Evolutionary conservation across 2,113 vertebrate species (phyloP), one percentile per base, ranked within the genome.

Genomic region (Triplophysa tibetana): DNA sequence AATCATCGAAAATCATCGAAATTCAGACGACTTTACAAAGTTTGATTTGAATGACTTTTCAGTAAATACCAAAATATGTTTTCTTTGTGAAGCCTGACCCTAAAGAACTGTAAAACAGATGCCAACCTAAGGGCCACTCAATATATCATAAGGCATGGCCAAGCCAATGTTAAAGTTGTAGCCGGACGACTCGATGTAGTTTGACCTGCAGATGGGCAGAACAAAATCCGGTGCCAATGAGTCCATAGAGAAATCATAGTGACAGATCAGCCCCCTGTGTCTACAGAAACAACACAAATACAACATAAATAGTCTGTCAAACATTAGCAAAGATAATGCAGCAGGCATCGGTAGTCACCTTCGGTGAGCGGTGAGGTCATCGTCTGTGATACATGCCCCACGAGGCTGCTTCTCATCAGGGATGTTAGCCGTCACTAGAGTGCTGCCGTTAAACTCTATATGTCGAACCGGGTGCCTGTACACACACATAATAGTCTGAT

Each of bases 161-260:
- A 98, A 93, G n/a, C 93, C 87, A 0, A 98, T 95, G 91, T 97
- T 96, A 85, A 96, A 98, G 93, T 87, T 96, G 89, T 95, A 95
- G 0, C 95, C 94, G 0, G 87, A 79, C 8, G 87, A 69, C 70
- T 93, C 89, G 0, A 74, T 86, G 63, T 94, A 95, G 86, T 94
- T 87, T 0, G 95, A 95, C 78, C 95, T 94, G 90, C 96, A 99
- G 87, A 98, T 94, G 21, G 97, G 96, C 2, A 98, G 92, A 8
- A 96, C 3, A 8, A 95, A 93, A 17, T 94, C 94, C 10, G 83
- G 91, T 0, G 92, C 86, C 85, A 89, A 16, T 24, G 88, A 87
- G 43, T 97, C 95, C 84, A 91, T 92, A 0, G 95, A 95, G 87
- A 99, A 98, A 75, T 96, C 95, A 0, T 98, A 98, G 75, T 89